Conservation (phyloP, 2,888 invertebrate species). For the Liodrosophila aerea region DNA sequence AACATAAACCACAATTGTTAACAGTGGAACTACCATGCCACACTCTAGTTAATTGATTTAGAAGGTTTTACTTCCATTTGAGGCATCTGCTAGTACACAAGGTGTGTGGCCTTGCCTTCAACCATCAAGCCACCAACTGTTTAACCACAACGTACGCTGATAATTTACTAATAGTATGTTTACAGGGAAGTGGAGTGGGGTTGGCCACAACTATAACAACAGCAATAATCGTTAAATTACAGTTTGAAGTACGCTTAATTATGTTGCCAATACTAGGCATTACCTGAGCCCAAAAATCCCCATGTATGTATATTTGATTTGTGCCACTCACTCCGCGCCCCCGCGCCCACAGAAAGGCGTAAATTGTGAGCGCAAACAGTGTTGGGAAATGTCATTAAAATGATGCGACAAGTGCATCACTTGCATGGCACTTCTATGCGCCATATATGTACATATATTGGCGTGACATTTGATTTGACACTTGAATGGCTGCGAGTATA, state of each 20-base stretch:
- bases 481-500: slow-evolving; percentile 65
- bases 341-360: background rate
- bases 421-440: slow-evolving; percentile 15
- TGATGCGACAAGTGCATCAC: slow-evolving; percentile 36
- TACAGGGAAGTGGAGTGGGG: background rate
- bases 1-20: no score
- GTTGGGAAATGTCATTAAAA: slow-evolving; percentile 60
- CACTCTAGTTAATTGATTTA: no score
- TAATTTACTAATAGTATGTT: slow-evolving; percentile 2
- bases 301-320: slow-evolving; percentile 35
- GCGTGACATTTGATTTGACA: slow-evolving; percentile 71
- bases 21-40: no score
- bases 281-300: slow-evolving; percentile 4
- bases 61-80: no score
- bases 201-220: slow-evolving; percentile 11
- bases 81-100: no score
- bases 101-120: no score
- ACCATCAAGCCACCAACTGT: background rate
- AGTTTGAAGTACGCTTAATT: slow-evolving; percentile 44
- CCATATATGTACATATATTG: slow-evolving; percentile 2
- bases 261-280: slow-evolving; percentile 12
- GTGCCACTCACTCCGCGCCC: background rate
- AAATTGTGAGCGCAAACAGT: slow-evolving; percentile 55
- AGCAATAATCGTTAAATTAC: slow-evolving; percentile 30
- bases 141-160: background rate